phyloP scores from a whole-genome alignment of 2,113 vertebrate species.

The Eptesicus fuscus region DNA sequence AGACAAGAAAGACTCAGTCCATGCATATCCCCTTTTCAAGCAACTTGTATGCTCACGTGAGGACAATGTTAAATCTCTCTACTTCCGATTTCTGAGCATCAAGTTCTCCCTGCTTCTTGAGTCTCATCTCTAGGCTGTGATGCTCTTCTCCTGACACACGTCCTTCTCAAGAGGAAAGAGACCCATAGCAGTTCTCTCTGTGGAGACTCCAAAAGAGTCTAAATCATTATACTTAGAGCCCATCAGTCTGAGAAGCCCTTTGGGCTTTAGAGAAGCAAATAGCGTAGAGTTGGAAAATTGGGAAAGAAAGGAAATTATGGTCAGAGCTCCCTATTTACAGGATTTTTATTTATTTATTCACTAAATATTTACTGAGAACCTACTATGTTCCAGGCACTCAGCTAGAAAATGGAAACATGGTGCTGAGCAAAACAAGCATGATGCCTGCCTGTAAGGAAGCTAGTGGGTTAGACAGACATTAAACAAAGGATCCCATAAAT shows the following conservation, averaged over 20 bases:
- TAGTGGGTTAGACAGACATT: not conserved
- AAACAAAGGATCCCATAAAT: not conserved
- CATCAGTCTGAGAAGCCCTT: not conserved
- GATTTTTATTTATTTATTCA: not conserved
- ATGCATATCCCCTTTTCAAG: not conserved
- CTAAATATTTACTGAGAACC: not conserved
- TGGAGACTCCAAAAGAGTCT: not conserved
- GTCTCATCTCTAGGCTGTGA: not conserved
- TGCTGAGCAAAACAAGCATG: not conserved
- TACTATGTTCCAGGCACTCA: not conserved
- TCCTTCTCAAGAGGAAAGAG: not conserved
- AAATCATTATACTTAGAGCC: not conserved
- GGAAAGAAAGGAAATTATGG: not conserved
- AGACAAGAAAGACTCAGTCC: not conserved
- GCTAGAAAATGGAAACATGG: not conserved
- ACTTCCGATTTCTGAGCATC: not conserved
- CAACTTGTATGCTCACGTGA: not conserved
- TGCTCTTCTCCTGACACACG: not conserved
- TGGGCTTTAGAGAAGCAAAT: not conserved
- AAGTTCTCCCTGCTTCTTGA: not conserved
- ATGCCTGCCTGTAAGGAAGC: not conserved
- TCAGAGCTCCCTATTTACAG: not conserved
- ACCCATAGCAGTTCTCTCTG: not conserved
- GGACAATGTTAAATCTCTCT: not conserved
- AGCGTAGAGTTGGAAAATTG: conserved; percentile 5